These are phyloP conservation scores for Malurus alboscapulatus DNA, from an alignment of 2,113 vertebrate species.

Conservation along the genomic window DNA sequence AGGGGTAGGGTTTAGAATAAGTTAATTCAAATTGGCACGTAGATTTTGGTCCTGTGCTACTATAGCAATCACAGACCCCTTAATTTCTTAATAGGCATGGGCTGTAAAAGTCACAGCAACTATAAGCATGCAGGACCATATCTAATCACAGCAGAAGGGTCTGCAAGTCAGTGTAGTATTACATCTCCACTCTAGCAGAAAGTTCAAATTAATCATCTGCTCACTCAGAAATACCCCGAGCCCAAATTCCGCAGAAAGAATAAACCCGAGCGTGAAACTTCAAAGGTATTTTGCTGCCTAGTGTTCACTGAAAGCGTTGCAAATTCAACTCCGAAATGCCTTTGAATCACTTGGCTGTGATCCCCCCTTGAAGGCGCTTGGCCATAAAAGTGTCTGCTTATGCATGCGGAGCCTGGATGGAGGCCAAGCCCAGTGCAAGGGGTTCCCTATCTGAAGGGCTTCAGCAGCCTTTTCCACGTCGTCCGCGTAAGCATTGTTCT, in stretches of 20 bases:
- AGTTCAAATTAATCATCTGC: slow-evolving; percentile 22
- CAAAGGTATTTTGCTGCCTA: not conserved
- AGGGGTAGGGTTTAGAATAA: not conserved
- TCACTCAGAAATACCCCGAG: not conserved
- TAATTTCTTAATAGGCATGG: not conserved
- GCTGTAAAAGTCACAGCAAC: slow-evolving; percentile 3
- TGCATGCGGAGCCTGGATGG: not conserved
- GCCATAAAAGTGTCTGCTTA: slow-evolving; percentile 13
- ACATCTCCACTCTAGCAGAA: not conserved
- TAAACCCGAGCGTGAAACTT: not conserved
- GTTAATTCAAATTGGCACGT: not conserved
- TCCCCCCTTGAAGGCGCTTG: not conserved
- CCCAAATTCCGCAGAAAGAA: not conserved
- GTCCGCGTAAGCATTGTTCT: not conserved
- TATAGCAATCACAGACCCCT: not conserved
- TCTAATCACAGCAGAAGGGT: not conserved
- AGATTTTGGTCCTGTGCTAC: not conserved
- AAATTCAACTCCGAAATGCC: not conserved
- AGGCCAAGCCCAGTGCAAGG: not conserved
- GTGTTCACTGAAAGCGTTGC: accelerated
- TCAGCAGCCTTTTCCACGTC: not conserved
- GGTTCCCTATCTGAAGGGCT: not conserved
- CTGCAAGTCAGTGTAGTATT: not conserved
- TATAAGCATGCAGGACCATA: not conserved
- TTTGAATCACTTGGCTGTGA: not conserved